A percentile compares a stretch with the other conserved stretches of the same genome.
Conservation (phyloP, 2,797 vertebrate species). For the Moxostoma hubbsi region DNA sequence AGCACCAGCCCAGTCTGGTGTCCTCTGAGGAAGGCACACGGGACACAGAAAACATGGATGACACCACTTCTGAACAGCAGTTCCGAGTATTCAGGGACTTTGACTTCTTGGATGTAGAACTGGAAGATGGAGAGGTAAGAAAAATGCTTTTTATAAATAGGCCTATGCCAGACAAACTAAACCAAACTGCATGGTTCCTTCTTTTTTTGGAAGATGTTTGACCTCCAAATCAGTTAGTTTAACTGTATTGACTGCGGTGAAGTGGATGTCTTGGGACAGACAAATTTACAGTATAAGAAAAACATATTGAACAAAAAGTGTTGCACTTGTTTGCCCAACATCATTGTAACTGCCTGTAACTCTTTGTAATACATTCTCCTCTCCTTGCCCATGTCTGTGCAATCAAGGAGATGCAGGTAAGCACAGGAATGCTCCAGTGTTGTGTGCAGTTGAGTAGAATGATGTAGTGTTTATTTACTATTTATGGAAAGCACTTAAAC, state of each 20-base stretch:
- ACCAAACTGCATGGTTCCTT: not conserved
- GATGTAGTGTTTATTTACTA: conserved; percentile 2
- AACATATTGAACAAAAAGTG: not conserved
- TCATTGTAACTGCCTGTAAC: conserved; percentile 25
- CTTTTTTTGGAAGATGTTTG: not conserved
- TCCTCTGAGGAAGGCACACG: conserved; percentile 91
- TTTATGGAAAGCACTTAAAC: not conserved
- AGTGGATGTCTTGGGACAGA: too few relatives aligned
- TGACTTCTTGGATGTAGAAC: conserved; percentile 97
- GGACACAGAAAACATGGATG: conserved; percentile 93
- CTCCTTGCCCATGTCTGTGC: conserved; percentile 70
- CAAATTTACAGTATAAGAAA: not conserved
- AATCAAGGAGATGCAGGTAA: conserved; percentile 81
- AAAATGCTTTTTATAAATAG: not conserved
- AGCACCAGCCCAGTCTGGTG: conserved; percentile 93
- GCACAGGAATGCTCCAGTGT: conserved; percentile 62
- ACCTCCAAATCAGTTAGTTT: not conserved
- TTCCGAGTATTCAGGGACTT: conserved; percentile 98
- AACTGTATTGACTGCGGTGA: not conserved
- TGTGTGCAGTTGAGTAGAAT: conserved; percentile 54
- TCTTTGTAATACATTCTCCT: conserved; percentile 68
- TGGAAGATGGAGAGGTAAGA: conserved; percentile 97
- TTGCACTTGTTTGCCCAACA: not conserved
- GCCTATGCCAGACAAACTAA: too few relatives aligned
- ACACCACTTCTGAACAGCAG: conserved; percentile 96